Conservation (phyloP, 2,113 vertebrate species). For the Syrmaticus mikado region DNA sequence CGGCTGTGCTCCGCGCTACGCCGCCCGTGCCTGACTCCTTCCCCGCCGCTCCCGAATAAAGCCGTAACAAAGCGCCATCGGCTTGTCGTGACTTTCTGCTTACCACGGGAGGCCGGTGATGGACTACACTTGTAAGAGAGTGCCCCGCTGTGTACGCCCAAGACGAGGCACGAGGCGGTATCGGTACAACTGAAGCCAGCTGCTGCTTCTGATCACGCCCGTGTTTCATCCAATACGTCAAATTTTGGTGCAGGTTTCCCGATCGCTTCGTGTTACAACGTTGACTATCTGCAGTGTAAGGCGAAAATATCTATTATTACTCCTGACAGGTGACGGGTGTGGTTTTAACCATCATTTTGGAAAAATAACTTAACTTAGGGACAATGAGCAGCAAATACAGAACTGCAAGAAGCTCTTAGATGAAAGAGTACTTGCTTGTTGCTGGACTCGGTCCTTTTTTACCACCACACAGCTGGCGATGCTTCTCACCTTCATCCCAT, state of each 20-base stretch:
- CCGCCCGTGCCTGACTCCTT: neutral
- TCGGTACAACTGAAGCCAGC: rapidly evolving
- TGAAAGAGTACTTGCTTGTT: neutral
- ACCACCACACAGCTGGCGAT: too few relatives aligned
- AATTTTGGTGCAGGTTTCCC: neutral
- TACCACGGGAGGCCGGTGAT: neutral
- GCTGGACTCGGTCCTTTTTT: neutral
- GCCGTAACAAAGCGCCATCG: neutral
- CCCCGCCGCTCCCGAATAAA: neutral
- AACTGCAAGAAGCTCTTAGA: neutral
- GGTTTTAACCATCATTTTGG: neutral
- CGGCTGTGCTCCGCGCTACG: neutral
- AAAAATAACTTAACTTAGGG: too few relatives aligned
- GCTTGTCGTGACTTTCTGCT: neutral
- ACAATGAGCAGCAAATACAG: rapidly evolving
- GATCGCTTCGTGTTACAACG: neutral
- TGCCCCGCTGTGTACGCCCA: neutral
- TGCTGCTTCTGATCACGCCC: neutral
- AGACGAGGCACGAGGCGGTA: rapidly evolving
- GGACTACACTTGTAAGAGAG: rapidly evolving
- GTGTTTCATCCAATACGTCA: neutral
- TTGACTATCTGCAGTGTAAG: neutral
- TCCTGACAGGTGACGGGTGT: neutral
- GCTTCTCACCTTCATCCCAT: neutral
- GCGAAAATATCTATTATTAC: neutral